Evolutionary conservation across 2,888 invertebrate genomes (phyloP).

Genomic region (Pantelozetes paolii): DNA sequence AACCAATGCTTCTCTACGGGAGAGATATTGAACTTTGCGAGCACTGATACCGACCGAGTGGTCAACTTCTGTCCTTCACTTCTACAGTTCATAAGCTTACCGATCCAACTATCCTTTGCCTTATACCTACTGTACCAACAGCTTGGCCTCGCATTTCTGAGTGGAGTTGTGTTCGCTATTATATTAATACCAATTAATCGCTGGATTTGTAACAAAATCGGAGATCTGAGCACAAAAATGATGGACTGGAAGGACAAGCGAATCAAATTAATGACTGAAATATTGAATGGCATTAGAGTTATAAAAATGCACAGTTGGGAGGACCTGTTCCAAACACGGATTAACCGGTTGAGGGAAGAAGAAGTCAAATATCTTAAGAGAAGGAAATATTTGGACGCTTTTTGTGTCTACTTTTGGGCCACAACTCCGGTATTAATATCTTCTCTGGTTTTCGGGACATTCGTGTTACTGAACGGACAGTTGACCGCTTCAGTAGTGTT

Average conservation of each 20-base stretch:
- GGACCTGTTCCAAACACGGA: conserved; percentile 53
- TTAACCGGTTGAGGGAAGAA: conserved; percentile 49
- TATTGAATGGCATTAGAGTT: conserved; percentile 77
- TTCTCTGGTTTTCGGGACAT: conserved; percentile 73
- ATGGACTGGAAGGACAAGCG: conserved; percentile 87
- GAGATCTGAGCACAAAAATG: conserved; percentile 72
- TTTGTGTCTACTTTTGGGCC: conserved; percentile 98
- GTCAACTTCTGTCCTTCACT: conserved; percentile 94
- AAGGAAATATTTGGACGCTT: conserved; percentile 90
- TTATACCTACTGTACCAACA: conserved; percentile 77
- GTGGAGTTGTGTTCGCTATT: conserved; percentile 79
- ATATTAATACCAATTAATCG: conserved; percentile 89
- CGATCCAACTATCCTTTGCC: conserved; percentile 77
- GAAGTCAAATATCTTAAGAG: conserved; percentile 57
- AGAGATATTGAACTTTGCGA: conserved; percentile 93
- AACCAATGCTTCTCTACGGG: conserved; percentile 62
- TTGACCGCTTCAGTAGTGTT: conserved; percentile 84
- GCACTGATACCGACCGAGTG: conserved; percentile 89
- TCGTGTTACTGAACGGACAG: conserved; percentile 67
- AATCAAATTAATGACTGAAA: conserved; percentile 79
- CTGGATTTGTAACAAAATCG: conserved; percentile 80
- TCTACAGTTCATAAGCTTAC: conserved; percentile 94
- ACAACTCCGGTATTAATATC: conserved; percentile 89
- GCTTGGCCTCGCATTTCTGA: conserved; percentile 84
- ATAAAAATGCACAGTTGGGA: conserved; percentile 95